Percentiles rank a stretch among this genome's conserved stretches.
Conservation (phyloP, 2,888 invertebrate genomes). For the Camptogramma bilineatum region DNA sequence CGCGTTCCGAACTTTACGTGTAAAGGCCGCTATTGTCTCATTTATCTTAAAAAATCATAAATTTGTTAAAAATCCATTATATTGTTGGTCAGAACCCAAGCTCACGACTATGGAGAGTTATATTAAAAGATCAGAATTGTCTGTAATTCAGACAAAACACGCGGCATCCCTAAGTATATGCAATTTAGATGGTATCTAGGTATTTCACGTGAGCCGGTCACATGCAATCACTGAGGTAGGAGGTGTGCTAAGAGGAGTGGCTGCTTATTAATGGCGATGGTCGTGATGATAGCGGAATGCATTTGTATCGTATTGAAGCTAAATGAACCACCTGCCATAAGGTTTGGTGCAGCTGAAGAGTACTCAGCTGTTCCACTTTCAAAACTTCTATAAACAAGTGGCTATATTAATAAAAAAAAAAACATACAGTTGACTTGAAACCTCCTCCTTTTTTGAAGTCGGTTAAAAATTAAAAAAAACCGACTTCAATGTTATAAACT, state of each 20-base stretch:
- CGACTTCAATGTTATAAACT: no score
- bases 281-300: slow-evolving; percentile 39
- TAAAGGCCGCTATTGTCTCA: no score
- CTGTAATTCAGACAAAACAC: background rate
- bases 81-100: no score
- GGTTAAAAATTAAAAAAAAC: no score
- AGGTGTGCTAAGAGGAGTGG: slow-evolving; percentile 42
- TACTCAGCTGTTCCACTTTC: background rate
- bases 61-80: no score
- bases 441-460: no score
- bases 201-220: slow-evolving; percentile 65
- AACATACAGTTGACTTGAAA: no score
- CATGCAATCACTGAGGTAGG: slow-evolving; percentile 54
- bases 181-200: slow-evolving; percentile 71
- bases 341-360: slow-evolving; percentile 15
- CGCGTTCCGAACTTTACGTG: no score
- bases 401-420: no score
- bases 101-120: no score
- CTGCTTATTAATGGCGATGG: slow-evolving; percentile 45
- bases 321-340: slow-evolving; percentile 41
- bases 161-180: slow-evolving; percentile 37
- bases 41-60: no score
- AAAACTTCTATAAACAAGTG: background rate
- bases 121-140: background rate
- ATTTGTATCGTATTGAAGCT: slow-evolving; percentile 38